Evolutionary conservation across 2,888 invertebrate genomes (phyloP), one percentile per base, ranked within the genome.

Genomic region (Dasysyrphus albostriatus): DNA sequence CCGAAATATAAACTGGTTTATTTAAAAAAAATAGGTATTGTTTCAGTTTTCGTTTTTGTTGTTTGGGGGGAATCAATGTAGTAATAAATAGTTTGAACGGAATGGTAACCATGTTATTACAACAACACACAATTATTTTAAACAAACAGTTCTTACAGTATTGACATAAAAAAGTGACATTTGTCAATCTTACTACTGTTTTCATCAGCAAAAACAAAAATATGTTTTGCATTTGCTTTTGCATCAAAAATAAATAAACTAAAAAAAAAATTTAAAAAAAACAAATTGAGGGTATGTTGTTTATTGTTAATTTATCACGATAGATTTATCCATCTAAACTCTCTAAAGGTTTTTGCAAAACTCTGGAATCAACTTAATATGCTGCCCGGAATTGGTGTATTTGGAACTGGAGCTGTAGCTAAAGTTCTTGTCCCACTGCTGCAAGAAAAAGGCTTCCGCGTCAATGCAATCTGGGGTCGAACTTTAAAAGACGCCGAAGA

Each of bases 391-490:
- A 98, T 98, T 89, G 98, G 98, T 88, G 96, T 98, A 72, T 98
- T 98, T 93, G 98, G 98, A 69, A 98, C 98, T 77, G 98, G 98
- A 51, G 90, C 91, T 82, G 91, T 91, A 67, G 91, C 92, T 5
- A 96, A 96, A 93, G 96, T 98, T 69, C 94, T 98, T 87, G 97
- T 98, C 37, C 98, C 98, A 2, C 96, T 98, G 91, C 93, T 98
- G 65, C 94, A 97, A 85, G 97, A 97, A 90, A 98, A 98, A 91
- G 98, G 98, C 3, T 99, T 99, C 91, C 95, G 96, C 91, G 97
- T 99, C 3, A 97, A 98, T 93, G 98, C 98, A 12, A 95, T 99
- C 90, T 99, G 99, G 98, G 98, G 98, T 65, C 95, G 96, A 70
- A 98, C 97, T 2, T 88, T 92, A 3, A 91, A 90, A 24, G 98